Conservation (phyloP, 2,888 invertebrate species). For the Serrognathus titanus region DNA sequence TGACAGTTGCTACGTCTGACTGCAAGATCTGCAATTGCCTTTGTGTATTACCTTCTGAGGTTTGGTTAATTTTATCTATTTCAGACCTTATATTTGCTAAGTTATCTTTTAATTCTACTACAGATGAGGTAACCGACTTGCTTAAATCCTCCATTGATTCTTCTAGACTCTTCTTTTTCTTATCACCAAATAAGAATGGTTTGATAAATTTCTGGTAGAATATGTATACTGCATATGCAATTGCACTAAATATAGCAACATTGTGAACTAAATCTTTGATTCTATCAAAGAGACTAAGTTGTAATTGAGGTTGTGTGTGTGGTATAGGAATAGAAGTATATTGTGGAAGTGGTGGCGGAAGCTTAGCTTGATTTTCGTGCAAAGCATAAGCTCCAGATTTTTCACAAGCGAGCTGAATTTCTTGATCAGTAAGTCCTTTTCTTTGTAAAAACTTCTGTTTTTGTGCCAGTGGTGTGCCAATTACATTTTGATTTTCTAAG, state of each 20-base stretch:
- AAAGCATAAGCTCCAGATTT: conserved; percentile 53
- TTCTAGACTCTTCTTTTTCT: conserved; percentile 61
- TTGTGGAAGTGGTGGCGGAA: conserved; percentile 34
- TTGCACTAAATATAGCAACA: conserved; percentile 71
- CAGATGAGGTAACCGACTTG: conserved; percentile 59
- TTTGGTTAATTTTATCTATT: conserved; percentile 55
- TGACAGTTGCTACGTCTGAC: conserved; percentile 67
- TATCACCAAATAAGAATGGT: conserved; percentile 66
- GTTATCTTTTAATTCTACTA: conserved; percentile 61
- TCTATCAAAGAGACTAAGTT: conserved; percentile 49
- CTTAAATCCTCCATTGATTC: conserved; percentile 67
- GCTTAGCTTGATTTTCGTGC: conserved; percentile 35
- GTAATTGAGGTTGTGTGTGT: conserved; percentile 31
- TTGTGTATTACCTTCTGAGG: conserved; percentile 48
- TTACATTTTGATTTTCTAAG: conserved; percentile 80
- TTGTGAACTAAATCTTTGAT: conserved; percentile 70
- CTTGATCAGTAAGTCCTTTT: conserved; percentile 73
- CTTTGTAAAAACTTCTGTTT: conserved; percentile 74
- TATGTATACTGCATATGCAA: conserved; percentile 74
- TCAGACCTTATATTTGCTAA: conserved; percentile 64
- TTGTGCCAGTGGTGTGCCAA: conserved; percentile 69
- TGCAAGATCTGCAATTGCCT: conserved; percentile 66
- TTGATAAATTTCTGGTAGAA: conserved; percentile 73
- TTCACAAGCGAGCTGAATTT: conserved; percentile 72
- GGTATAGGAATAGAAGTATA: conserved; percentile 15